phyloP scores from a whole-genome alignment of 1,140 invertebrate species.

The Drosophila parvula region DNA sequence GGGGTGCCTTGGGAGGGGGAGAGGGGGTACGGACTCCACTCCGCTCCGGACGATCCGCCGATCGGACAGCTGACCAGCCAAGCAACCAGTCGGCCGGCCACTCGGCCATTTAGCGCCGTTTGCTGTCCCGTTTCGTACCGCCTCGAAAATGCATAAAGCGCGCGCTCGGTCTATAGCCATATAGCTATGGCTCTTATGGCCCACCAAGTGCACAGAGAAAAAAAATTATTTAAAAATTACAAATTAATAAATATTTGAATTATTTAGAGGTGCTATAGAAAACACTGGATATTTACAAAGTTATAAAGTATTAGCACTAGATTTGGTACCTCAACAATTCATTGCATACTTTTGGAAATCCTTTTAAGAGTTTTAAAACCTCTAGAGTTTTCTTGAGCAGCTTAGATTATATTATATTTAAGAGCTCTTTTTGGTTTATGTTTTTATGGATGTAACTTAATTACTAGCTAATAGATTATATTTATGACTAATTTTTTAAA shows the following conservation, averaged over 20 bases:
- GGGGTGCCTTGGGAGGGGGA: background rate
- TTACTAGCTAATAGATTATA: no score
- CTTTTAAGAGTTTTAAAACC: background rate
- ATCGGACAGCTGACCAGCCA: constrained; percentile 64
- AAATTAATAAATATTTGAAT: background rate
- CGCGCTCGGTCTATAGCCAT: constrained; percentile 42
- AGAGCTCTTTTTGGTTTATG: background rate
- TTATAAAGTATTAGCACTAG: no score
- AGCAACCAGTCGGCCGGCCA: constrained; percentile 73
- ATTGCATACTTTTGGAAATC: no score
- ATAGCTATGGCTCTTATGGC: constrained; percentile 16
- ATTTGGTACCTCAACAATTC: no score
- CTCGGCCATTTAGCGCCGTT: constrained; percentile 76
- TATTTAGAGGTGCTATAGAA: no score
- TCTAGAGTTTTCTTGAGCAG: no score
- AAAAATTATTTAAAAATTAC: background rate
- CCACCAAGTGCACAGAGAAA: background rate
- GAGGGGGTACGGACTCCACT: constrained; percentile 19
- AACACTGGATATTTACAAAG: no score
- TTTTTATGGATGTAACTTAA: background rate
- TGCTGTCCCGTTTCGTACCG: constrained; percentile 55
- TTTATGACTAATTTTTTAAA: no score
- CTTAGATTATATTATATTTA: no score
- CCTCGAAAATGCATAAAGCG: constrained; percentile 76
- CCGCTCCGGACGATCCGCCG: constrained; percentile 48